A percentile compares a stretch with the other conserved stretches of the same genome.
Conservation (phyloP, 1,140 invertebrate species). For the Apis dorsata region DNA sequence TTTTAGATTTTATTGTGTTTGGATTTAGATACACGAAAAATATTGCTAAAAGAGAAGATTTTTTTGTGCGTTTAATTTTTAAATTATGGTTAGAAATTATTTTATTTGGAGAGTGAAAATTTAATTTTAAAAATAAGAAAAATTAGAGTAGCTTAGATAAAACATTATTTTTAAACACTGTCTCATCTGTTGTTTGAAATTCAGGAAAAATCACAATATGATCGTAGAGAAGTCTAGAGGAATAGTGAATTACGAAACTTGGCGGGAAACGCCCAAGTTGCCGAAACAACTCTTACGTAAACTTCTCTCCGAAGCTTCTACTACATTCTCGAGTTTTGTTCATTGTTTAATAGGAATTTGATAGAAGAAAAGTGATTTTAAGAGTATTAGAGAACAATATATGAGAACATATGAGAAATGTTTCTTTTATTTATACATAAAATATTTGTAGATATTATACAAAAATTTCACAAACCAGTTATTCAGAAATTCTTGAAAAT, state of each 20-base stretch:
- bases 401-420: not conserved
- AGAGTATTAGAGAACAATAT: not conserved
- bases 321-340: not conserved
- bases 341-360: not conserved
- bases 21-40: too few species aligned
- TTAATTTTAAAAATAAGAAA: not conserved
- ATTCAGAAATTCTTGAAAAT: too few species aligned
- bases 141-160: not conserved
- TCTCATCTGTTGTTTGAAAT: not conserved
- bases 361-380: not conserved
- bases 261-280: conserved; percentile 34
- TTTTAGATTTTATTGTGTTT: too few species aligned
- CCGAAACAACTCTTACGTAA: conserved; percentile 27
- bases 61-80: too few species aligned
- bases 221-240: not conserved
- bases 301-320: not conserved
- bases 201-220: not conserved
- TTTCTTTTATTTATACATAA: not conserved
- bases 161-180: not conserved
- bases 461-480: too few species aligned
- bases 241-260: conserved; percentile 31
- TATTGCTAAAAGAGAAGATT: too few species aligned
- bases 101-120: not conserved
- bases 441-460: not conserved
- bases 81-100: not conserved